Percentiles rank a stretch among this genome's conserved stretches.
These are phyloP conservation scores for Stichodactyla helianthus DNA, from an alignment of 64 coral and sea anemone species.

Conservation along the genomic window DNA sequence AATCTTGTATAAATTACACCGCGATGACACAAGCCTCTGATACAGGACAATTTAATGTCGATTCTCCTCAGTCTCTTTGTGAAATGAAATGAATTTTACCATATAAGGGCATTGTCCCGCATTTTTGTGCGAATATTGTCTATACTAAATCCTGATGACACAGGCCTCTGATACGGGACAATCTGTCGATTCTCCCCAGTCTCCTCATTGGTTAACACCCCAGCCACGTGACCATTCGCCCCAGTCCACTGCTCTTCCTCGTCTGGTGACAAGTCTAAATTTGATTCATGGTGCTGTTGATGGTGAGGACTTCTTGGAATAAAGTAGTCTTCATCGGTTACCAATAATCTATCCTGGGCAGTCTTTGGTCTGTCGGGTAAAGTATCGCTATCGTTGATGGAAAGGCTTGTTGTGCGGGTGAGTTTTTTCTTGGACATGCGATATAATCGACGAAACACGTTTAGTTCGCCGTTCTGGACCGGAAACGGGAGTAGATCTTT, in stretches of 20 bases:
- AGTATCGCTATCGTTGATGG: conserved; percentile 21
- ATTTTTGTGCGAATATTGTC: conserved; percentile 24
- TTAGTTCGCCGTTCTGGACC: conserved; percentile 24
- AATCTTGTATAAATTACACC: too few species aligned
- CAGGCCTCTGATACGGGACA: background rate
- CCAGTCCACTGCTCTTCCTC: background rate
- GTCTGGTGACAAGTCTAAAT: background rate
- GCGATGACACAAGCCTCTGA: too few species aligned
- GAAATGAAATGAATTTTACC: background rate
- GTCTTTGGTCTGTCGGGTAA: background rate
- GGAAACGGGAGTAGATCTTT: background rate
- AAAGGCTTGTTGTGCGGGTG: conserved; percentile 70
- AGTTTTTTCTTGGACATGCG: conserved; percentile 70
- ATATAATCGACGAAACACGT: conserved; percentile 78
- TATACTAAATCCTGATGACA: background rate
- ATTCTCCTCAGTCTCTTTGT: too few species aligned
- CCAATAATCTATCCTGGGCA: conserved; percentile 17
- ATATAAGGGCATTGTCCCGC: conserved; percentile 36
- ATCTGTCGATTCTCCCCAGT: background rate
- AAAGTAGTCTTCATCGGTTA: conserved; percentile 38
- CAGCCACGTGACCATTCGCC: conserved; percentile 7
- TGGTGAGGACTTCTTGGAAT: background rate
- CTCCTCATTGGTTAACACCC: background rate
- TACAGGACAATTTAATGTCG: too few species aligned
- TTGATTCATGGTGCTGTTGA: background rate